A percentile compares a stretch with the other conserved stretches of the same genome.
phyloP scores from a whole-genome alignment of 2,888 invertebrate species.

The Hedychridium roseum region DNA sequence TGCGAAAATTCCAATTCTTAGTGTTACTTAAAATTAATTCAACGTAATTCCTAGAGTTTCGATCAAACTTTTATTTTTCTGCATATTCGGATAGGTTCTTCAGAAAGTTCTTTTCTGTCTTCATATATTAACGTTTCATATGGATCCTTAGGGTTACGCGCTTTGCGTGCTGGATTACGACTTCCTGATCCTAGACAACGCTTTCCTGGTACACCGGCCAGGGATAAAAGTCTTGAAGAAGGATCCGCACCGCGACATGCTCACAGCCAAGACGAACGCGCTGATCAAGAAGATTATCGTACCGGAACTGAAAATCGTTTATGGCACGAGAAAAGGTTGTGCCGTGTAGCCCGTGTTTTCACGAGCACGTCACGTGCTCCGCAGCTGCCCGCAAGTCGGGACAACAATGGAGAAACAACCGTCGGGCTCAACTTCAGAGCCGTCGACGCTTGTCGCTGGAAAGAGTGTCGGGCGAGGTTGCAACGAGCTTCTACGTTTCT shows the following conservation, averaged over 20 bases:
- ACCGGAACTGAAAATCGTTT: conserved; percentile 85
- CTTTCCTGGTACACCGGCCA: conserved; percentile 91
- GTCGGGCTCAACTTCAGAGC: background rate
- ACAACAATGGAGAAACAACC: conserved; percentile 6
- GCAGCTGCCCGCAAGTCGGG: conserved; percentile 13
- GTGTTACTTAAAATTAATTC: too few relatives aligned
- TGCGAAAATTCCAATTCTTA: too few relatives aligned
- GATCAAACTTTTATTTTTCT: too few relatives aligned
- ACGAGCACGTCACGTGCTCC: conserved; percentile 25
- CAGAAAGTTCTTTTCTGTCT: too few relatives aligned
- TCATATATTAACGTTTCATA: too few relatives aligned
- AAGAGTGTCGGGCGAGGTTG: background rate
- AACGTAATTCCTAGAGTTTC: too few relatives aligned
- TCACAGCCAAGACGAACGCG: conserved; percentile 80
- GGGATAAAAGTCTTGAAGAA: conserved; percentile 87
- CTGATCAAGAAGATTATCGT: conserved; percentile 82
- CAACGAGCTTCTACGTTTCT: conserved; percentile 3
- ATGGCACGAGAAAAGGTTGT: conserved; percentile 82
- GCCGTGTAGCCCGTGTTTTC: conserved; percentile 70
- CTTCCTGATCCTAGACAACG: conserved; percentile 91
- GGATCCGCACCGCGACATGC: conserved; percentile 78
- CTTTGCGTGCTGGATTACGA: conserved; percentile 91
- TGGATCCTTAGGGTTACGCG: conserved; percentile 80
- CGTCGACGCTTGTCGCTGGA: background rate
- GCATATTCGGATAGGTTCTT: too few relatives aligned